Base-by-base conservation (phyloP, 2,797 vertebrate species). In the Mus caroli region DNA sequence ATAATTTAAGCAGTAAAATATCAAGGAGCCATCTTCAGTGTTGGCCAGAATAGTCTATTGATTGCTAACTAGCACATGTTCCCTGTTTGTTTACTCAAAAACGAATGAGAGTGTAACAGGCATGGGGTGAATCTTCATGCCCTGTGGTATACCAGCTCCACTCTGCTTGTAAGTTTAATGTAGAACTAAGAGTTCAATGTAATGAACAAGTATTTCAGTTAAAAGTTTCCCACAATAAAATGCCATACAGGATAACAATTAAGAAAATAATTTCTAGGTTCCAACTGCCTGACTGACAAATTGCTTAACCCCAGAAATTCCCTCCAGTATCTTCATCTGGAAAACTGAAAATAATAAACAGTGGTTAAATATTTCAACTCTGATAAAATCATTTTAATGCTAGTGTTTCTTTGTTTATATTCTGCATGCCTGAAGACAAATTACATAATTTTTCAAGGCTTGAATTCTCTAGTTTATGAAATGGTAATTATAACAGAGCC, bases 381-480 rank as follows among this genome's bases (percentile, higher is more conserved):
- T 46, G 75, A 64, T 93, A 22, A 73, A 96, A 91, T 86, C 11
- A 34, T 91, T 94, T 88, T 54, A 88, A 77, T 88, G 34, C n/a
- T 50, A 52, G 4, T 77, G 24, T 83, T 94, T 88, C 31, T 73
- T 82, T 79, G 78, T 34, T 91, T 90, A 84, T 14, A 90, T 77
- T 92, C 52, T 94, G n/a, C 58, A 50, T 71, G 77, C 85, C 26
- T 17, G n/a, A 94, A 88, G 71, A 64, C 54, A 73, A 96, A 90
- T 64, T 90, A 62, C 19, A 40, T 52, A 79, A 83, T 76, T 90
- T 92, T 52, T 69, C 64, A 84, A 43, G 84, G 60, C 24, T 60
- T 92, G 37, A 58, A 80, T 82, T 88, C 95, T 76, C n/a, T 94
- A n/a, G 52, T 85, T 31, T 88, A 91, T 92, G 24, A 92, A 97